Evolutionary conservation across 2,113 vertebrate genomes (phyloP).

Genomic region (Pterocles burchelli): DNA sequence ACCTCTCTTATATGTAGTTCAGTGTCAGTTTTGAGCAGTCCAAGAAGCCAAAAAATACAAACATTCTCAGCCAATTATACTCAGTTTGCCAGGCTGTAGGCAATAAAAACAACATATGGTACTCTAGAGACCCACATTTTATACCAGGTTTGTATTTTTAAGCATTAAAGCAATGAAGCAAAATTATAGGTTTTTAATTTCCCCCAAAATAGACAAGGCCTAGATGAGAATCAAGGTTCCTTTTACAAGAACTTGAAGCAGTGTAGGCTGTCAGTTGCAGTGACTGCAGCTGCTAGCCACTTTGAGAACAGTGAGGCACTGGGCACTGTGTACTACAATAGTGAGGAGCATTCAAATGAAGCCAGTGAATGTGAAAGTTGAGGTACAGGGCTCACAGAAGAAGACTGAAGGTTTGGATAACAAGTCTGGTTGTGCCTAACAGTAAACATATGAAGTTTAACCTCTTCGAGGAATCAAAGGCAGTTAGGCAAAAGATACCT

Average conservation of each 20-base stretch:
- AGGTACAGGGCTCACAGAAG: not conserved
- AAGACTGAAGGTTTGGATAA: not conserved
- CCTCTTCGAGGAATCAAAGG: not conserved
- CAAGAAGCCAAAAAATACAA: constrained; percentile 1
- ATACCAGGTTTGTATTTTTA: not conserved
- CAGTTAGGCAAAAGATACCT: not conserved
- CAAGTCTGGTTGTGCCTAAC: not conserved
- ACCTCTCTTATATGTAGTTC: not conserved
- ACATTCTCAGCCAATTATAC: not conserved
- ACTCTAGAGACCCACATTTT: constrained; percentile 19
- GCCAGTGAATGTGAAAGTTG: not conserved
- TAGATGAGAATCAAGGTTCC: not conserved
- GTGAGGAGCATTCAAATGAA: not conserved
- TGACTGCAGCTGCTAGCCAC: not conserved
- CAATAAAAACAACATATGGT: not conserved
- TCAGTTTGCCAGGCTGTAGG: not conserved
- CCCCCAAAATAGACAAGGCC: not conserved
- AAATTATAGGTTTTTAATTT: not conserved
- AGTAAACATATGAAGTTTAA: not conserved
- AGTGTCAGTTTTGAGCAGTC: not conserved
- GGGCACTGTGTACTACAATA: not conserved
- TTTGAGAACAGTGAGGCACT: not conserved
- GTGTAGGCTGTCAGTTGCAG: not conserved
- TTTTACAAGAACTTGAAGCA: not conserved
- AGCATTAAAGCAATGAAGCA: not conserved